Evolutionary conservation across 2,797 vertebrate species (phyloP).

Genomic region (Onychomys leucogaster): DNA sequence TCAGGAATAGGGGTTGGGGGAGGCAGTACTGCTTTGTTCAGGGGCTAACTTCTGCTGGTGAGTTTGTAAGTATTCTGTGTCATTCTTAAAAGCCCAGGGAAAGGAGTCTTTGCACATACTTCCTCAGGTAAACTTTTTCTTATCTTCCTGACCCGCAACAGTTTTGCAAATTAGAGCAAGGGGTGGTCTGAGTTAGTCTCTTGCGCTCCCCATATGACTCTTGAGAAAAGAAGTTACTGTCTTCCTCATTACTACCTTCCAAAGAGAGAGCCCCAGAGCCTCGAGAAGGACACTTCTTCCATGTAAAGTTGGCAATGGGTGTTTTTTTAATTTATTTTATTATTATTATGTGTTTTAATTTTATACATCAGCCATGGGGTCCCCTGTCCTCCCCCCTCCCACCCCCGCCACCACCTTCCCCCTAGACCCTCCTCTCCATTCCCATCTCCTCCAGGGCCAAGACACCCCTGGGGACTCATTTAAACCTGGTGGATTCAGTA

Average conservation of each 20-base stretch:
- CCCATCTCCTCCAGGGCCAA: too few relatives aligned
- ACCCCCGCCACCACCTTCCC: too few relatives aligned
- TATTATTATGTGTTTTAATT: too few relatives aligned
- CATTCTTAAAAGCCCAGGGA: neutral
- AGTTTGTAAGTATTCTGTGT: conserved; percentile 34
- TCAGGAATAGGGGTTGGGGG: neutral
- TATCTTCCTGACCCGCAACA: neutral
- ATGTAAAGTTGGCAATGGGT: neutral
- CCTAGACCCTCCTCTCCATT: too few relatives aligned
- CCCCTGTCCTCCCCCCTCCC: too few relatives aligned
- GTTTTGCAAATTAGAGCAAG: neutral
- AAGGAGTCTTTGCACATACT: neutral
- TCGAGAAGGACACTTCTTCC: neutral
- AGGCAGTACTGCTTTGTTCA: neutral
- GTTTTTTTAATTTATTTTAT: too few relatives aligned
- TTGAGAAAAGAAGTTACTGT: neutral
- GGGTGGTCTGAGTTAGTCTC: neutral
- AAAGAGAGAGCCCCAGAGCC: neutral
- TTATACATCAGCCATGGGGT: too few relatives aligned
- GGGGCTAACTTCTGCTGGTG: neutral
- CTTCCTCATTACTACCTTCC: neutral
- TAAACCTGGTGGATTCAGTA: too few relatives aligned
- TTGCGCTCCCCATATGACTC: neutral
- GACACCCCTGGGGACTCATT: too few relatives aligned
- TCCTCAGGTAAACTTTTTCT: neutral